phyloP scores from a whole-genome alignment of 2,888 invertebrate species.

The Aphelenchoides bicaudatus region DNA sequence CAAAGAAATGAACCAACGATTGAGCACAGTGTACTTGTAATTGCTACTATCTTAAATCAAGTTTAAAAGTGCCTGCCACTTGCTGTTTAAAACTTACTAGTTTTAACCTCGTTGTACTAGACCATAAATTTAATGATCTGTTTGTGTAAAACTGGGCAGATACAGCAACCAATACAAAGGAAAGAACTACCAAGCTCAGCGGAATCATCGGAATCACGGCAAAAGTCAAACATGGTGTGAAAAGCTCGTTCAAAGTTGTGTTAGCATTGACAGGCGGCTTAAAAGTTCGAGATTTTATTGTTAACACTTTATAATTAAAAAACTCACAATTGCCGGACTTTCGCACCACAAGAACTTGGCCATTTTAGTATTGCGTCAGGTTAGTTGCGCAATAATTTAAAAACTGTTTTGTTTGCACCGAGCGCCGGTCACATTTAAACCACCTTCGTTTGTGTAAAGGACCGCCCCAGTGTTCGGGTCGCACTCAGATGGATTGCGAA shows the following conservation, averaged over 20 bases:
- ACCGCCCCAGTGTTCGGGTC: no score
- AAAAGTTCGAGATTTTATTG: no score
- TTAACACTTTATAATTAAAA: no score
- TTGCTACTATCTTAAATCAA: neutral
- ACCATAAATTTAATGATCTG: neutral
- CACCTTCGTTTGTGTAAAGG: no score
- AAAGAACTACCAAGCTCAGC: neutral
- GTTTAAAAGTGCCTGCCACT: neutral
- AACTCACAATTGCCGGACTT: no score
- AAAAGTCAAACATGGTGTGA: slow-evolving; percentile 12
- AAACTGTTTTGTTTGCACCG: no score
- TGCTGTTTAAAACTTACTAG: slow-evolving; percentile 7
- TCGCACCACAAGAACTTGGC: no score
- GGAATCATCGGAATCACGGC: neutral
- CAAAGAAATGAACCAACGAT: neutral
- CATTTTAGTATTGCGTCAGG: no score
- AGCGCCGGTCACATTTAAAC: no score
- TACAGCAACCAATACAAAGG: neutral
- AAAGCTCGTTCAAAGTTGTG: slow-evolving; percentile 1
- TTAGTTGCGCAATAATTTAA: no score
- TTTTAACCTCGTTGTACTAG: neutral
- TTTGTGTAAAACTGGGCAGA: neutral
- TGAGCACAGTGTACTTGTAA: neutral
- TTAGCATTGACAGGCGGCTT: neutral
- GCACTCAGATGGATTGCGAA: no score